Percentiles rank a stretch among this genome's conserved stretches.
phyloP scores from a whole-genome alignment of 2,888 invertebrate species.

The Clostera curtula region DNA sequence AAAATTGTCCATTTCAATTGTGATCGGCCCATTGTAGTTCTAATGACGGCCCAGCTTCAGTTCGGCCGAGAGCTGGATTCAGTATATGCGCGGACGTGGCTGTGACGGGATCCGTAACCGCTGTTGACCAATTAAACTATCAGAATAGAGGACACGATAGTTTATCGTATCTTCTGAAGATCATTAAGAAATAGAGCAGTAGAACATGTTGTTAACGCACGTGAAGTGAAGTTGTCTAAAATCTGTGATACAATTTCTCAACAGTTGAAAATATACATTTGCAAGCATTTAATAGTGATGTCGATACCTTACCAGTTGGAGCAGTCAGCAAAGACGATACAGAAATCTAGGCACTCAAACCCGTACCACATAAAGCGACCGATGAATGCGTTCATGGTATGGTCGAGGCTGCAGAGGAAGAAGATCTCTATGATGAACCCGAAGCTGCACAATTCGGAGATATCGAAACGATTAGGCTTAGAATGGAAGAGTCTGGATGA shows the following conservation, averaged over 20 bases:
- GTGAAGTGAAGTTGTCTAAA: too few species aligned
- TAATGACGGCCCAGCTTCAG: conserved; percentile 67
- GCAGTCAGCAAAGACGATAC: conserved; percentile 30
- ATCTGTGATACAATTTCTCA: too few species aligned
- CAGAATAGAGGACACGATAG: neutral
- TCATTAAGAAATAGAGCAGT: too few species aligned
- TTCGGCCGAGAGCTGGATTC: conserved; percentile 51
- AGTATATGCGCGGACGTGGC: conserved; percentile 47
- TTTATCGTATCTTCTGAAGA: neutral
- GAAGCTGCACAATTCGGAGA: conserved; percentile 84
- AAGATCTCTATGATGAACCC: conserved; percentile 90
- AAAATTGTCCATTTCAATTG: conserved; percentile 71
- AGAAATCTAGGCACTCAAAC: too few species aligned
- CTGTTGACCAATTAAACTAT: too few species aligned
- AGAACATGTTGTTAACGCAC: too few species aligned
- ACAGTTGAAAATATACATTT: too few species aligned
- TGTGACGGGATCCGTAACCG: conserved; percentile 31
- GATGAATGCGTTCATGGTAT: conserved; percentile 99
- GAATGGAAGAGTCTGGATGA: conserved; percentile 91
- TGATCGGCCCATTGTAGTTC: conserved; percentile 58
- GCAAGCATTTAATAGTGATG: too few species aligned
- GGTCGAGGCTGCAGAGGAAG: conserved; percentile 91
- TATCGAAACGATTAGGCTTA: conserved; percentile 86
- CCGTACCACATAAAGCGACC: conserved; percentile 91
- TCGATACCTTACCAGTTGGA: conserved; percentile 55